phyloP scores from a whole-genome alignment of 2,113 vertebrate species.

The Hippocampus comes region DNA sequence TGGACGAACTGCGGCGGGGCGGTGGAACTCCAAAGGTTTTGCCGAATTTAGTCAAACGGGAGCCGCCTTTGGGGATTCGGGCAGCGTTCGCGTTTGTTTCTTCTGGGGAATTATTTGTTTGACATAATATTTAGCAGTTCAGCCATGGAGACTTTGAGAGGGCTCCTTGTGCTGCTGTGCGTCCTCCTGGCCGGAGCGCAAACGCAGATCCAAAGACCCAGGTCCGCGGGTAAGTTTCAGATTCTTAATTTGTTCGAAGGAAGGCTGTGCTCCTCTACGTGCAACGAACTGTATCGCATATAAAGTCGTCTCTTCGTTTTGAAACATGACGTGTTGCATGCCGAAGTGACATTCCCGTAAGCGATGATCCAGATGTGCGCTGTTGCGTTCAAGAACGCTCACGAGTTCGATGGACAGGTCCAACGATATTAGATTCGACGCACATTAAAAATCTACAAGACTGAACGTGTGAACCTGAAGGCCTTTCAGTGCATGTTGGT shows the following conservation, averaged over 20 bases:
- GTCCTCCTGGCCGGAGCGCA: constrained; percentile 47
- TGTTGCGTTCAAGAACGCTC: background rate
- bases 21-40: constrained; percentile 43
- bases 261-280: background rate
- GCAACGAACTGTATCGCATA: background rate
- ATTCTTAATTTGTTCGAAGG: background rate
- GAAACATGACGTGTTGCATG: background rate
- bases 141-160: constrained; percentile 55
- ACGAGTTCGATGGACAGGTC: background rate
- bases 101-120: background rate
- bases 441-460: background rate
- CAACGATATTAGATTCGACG: background rate
- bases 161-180: constrained; percentile 62
- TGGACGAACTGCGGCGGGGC: constrained; percentile 42
- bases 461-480: background rate
- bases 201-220: constrained; percentile 12
- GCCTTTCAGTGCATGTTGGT: background rate
- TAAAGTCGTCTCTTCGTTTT: background rate
- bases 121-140: constrained; percentile 11
- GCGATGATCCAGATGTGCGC: constrained; percentile 18
- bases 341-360: constrained; percentile 7
- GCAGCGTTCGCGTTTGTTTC: constrained; percentile 16
- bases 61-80: constrained; percentile 12
- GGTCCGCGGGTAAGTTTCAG: constrained; percentile 54
- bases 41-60: constrained; percentile 19